phyloP scores from a whole-genome alignment of 2,113 vertebrate genomes.

The Anhinga anhinga region DNA sequence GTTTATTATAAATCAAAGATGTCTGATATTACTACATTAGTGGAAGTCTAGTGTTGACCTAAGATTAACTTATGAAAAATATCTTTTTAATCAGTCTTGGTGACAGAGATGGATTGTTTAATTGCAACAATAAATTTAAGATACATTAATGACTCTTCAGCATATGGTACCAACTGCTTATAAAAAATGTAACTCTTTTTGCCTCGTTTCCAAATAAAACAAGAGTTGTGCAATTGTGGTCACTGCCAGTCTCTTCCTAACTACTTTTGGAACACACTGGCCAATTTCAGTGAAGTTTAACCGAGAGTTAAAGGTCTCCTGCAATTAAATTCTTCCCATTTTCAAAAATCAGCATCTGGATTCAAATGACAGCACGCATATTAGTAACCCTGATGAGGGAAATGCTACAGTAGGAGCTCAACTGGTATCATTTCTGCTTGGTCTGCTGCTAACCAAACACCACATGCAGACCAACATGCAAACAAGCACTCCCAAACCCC shows the following conservation, averaged over 20 bases:
- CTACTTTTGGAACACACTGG: background rate
- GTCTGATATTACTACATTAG: background rate
- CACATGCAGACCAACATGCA: background rate
- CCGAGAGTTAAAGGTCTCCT: background rate
- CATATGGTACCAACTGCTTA: background rate
- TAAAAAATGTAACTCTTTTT: background rate
- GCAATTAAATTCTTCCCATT: background rate
- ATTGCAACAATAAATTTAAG: constrained; percentile 1
- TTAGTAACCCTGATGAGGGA: background rate
- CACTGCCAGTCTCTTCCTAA: background rate
- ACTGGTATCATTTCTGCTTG: background rate
- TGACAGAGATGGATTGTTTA: constrained; percentile 4
- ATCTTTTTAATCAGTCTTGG: background rate
- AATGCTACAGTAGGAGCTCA: background rate
- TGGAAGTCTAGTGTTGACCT: background rate
- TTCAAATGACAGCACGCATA: background rate
- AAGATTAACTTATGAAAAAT: background rate
- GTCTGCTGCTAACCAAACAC: background rate
- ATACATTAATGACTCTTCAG: background rate
- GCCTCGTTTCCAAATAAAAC: constrained; percentile 31
- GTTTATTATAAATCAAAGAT: background rate
- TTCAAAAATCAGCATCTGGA: background rate
- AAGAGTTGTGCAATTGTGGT: background rate
- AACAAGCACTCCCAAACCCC: background rate
- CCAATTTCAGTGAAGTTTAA: background rate